Evolutionary conservation across 2,888 invertebrate species (phyloP), one percentile per base, ranked within the genome.

Genomic region (Rutpela maculata): DNA sequence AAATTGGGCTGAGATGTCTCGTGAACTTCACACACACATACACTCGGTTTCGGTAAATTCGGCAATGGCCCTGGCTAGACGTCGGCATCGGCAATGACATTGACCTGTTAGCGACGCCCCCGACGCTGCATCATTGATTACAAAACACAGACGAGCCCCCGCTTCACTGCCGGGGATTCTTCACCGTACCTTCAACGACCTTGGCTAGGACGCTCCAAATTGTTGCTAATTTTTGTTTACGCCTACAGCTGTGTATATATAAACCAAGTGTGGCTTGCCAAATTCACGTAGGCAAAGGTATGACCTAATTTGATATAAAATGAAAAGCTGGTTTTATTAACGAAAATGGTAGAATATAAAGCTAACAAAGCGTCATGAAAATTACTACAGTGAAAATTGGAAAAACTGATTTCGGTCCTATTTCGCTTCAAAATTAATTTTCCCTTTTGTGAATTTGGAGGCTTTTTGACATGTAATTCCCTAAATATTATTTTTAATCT

Each of bases 101-200:
- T 84, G 84, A 84, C 84, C 85, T 78, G 82, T 78, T 76, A 83
- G 81, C 83, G 83, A 83, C 86, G 81, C 81, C 84, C 82, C 81
- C 79, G 81, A 81, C 83, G 82, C 84, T 84, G 83, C 83, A 84
- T 80, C 84, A 84, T 84, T 84, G 84, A 84, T 84, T 84, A 81
- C 81, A 80, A 81, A 81, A 78, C 79, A 79, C 78, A 78, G 78
- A 74, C 76, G 74, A 55, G 74, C 70, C 68, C 67, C 31, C 67
- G 43, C 67, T 50, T 26, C 68, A 31, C 38, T 50, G 65, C 75
- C 56, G 56, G 12, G 56, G 69, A 55, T 31, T 18, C 62, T 70
- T 57, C 74, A 11, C n/a, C n/a, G 38, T n/a, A 62, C 26, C 18
- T 50, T 38, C 59, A 15, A 35, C 75, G 75, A 59, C 67, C 75